phyloP scores from a whole-genome alignment of 2,113 vertebrate genomes.

The Halcyon malimbica region DNA sequence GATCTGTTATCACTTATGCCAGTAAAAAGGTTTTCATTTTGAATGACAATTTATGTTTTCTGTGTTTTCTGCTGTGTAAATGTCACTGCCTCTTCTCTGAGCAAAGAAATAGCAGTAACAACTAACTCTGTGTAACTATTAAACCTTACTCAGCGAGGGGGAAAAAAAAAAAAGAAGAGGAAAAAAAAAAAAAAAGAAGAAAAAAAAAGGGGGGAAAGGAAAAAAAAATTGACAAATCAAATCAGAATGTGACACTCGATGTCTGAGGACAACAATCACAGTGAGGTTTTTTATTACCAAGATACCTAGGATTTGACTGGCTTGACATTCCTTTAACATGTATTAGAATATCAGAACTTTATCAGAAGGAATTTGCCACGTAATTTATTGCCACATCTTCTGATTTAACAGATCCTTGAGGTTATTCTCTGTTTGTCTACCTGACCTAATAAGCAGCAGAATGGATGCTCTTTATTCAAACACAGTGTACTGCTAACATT shows the following conservation, averaged over 20 bases:
- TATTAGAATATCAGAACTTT: background rate
- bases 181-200: too few relatives aligned
- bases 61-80: conserved; percentile 57
- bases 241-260: background rate
- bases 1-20: conserved; percentile 44
- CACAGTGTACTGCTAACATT: background rate
- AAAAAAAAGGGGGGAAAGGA: background rate
- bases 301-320: background rate
- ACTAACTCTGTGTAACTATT: background rate
- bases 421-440: background rate
- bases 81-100: background rate
- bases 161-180: rapidly evolving
- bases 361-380: background rate
- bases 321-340: background rate
- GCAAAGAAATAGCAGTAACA: conserved; percentile 19
- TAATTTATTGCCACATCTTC: background rate
- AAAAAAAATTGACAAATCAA: background rate
- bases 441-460: background rate
- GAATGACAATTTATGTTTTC: conserved; percentile 52
- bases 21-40: conserved; percentile 57
- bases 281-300: background rate
- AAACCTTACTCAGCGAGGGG: background rate
- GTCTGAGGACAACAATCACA: background rate
- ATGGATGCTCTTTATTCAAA: background rate
- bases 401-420: background rate